Evolutionary conservation across 2,797 vertebrate genomes (phyloP).

Genomic region (Lemur catta): DNA sequence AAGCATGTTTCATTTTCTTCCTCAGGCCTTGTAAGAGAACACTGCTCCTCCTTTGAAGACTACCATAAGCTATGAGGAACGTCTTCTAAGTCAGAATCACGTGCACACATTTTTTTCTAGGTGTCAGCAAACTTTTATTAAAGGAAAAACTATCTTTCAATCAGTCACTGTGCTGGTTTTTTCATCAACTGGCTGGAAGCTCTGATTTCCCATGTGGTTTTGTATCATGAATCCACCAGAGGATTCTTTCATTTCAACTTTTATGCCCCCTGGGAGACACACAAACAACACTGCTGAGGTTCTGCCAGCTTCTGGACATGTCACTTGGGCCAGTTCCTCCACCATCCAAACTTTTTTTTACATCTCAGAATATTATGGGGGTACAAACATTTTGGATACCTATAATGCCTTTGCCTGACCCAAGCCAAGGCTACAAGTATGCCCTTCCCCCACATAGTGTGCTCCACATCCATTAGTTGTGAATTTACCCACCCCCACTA

Average conservation of each 20-base stretch:
- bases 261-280: background rate
- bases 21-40: background rate
- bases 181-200: background rate
- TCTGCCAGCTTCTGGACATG: background rate
- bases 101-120: background rate
- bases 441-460: too few species aligned
- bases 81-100: slow-evolving; percentile 42
- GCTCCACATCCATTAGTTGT: too few species aligned
- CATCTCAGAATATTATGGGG: too few species aligned
- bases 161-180: background rate
- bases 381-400: too few species aligned
- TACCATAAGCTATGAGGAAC: background rate
- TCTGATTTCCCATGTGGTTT: slow-evolving; percentile 46
- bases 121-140: slow-evolving; percentile 43
- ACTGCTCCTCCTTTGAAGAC: background rate
- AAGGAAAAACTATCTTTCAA: slow-evolving; percentile 6
- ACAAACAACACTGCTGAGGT: background rate
- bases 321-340: background rate
- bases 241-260: background rate
- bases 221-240: background rate
- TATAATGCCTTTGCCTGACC: too few species aligned
- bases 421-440: too few species aligned
- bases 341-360: background rate
- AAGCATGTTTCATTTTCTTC: background rate
- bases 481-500: too few species aligned